Conservation (phyloP, 2,888 invertebrate genomes). For the Microdon myrmicae region DNA sequence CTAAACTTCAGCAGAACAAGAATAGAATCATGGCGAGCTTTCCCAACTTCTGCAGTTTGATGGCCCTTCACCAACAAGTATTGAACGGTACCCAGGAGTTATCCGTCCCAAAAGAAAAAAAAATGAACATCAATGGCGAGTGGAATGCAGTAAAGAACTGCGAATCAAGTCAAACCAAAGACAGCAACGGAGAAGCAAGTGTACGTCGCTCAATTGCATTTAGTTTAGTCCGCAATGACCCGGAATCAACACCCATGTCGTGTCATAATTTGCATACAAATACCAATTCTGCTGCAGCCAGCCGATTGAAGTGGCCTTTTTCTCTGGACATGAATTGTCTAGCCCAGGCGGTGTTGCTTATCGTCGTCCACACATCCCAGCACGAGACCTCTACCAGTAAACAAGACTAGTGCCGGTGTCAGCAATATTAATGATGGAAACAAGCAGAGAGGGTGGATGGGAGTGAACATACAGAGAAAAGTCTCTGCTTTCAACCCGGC, state of each 20-base stretch:
- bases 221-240: constrained; percentile 86
- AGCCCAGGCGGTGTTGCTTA: too few species aligned
- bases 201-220: constrained; percentile 74
- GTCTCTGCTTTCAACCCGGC: too few species aligned
- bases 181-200: constrained; percentile 55
- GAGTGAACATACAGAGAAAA: too few species aligned
- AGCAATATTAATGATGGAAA: too few species aligned
- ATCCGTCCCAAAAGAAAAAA: constrained; percentile 82
- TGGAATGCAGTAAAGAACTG: constrained; percentile 60
- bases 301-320: too few species aligned
- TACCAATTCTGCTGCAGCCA: constrained; percentile 81
- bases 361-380: too few species aligned
- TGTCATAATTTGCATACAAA: constrained; percentile 58
- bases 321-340: too few species aligned
- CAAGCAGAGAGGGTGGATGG: too few species aligned
- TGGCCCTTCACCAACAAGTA: constrained; percentile 82
- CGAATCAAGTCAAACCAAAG: constrained; percentile 51
- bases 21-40: constrained; percentile 70
- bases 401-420: too few species aligned
- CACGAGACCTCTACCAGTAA: too few species aligned
- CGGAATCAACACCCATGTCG: constrained; percentile 70
- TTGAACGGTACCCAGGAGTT: constrained; percentile 83
- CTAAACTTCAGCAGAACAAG: constrained; percentile 81
- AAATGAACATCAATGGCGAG: constrained; percentile 67
- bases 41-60: constrained; percentile 72